These are phyloP conservation scores for Discoglossus pictus DNA, from an alignment of 2,797 vertebrate genomes.

Conservation along the genomic window DNA sequence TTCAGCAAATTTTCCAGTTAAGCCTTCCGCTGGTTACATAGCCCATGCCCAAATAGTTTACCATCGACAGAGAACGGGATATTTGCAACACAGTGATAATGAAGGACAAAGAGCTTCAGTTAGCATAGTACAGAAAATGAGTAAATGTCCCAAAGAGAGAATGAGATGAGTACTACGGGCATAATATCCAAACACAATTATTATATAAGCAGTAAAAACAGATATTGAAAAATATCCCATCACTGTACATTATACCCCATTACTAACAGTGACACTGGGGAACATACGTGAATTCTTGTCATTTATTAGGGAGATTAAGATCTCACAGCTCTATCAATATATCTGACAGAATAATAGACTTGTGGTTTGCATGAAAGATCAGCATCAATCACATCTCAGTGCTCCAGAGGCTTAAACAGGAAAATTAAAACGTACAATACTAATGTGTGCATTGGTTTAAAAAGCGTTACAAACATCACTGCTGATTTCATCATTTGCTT, in stretches of 20 bases:
- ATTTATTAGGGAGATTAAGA: constrained; percentile 25
- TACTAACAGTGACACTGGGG: not conserved
- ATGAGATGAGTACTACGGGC: no score
- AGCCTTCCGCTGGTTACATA: no score
- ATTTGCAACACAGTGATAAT: no score
- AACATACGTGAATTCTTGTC: not conserved
- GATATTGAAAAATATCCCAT: not conserved
- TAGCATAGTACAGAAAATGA: no score
- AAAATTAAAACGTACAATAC: constrained; percentile 14
- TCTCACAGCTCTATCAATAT: constrained; percentile 22
- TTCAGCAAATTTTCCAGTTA: no score
- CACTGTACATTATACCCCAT: constrained; percentile 1
- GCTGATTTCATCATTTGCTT: constrained; percentile 9
- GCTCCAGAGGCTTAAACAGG: constrained; percentile 12
- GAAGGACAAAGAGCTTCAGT: no score
- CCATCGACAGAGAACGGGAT: no score
- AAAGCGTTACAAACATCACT: constrained; percentile 23
- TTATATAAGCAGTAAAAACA: no score
- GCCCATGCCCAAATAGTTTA: no score
- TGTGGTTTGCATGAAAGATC: constrained; percentile 25
- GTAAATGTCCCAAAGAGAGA: no score
- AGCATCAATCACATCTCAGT: constrained; percentile 19
- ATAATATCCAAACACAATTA: no score
- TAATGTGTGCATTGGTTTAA: constrained; percentile 3
- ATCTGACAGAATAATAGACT: constrained; percentile 27